Base-by-base conservation (phyloP, 2,113 vertebrate genomes). In the Nycticorax nycticorax region DNA sequence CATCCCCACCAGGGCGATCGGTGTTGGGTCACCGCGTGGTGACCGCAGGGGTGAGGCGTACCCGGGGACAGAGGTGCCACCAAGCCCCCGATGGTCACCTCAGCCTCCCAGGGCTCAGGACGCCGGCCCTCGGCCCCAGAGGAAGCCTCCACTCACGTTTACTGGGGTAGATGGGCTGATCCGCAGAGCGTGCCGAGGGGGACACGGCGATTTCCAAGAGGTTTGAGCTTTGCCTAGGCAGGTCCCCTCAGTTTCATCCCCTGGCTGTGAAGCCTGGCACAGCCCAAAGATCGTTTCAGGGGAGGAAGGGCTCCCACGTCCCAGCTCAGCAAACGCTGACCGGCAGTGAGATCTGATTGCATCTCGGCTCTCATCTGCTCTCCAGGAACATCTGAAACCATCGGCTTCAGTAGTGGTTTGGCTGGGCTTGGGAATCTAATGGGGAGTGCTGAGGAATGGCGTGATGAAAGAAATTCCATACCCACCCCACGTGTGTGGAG, bases 1-100 rank as follows among this genome's bases (percentile, higher is more conserved):
- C 23, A 0, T 7, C 23, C 27, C 7, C 18, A 0, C 8, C 8
- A 15, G 4, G n/a, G 16, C 19, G 18, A 22, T 3, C 1, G 2
- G 1, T 28, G 0, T 12, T 7, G 9, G 22, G 63, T 57, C 27
- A 6, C 72, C 1, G 0, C 1, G 73, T 2, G 33, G 59, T 27
- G 48, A 7, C 33, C 39, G 0, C 15, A 19, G 73, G n/a, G 12
- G 24, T 22, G 18, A 35, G 78, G n/a, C 0, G 3, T 39, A 1
- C 11, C 21, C 41, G 1, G 75, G 37, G 48, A 13, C 13, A 19
- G 66, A 19, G 66, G n/a, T 12, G 20, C 23, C 48, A 13, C 47
- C 16, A 0, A 17, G 43, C 6, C 47, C 1, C 45, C 75, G 4
- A 0, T 3, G 41, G 53, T 22, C 71, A 8, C 53, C 55, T 32